Percentiles rank a stretch among this genome's conserved stretches.
Conservation (phyloP, 2,797 vertebrate genomes). For the Sebastes wilsoni region DNA sequence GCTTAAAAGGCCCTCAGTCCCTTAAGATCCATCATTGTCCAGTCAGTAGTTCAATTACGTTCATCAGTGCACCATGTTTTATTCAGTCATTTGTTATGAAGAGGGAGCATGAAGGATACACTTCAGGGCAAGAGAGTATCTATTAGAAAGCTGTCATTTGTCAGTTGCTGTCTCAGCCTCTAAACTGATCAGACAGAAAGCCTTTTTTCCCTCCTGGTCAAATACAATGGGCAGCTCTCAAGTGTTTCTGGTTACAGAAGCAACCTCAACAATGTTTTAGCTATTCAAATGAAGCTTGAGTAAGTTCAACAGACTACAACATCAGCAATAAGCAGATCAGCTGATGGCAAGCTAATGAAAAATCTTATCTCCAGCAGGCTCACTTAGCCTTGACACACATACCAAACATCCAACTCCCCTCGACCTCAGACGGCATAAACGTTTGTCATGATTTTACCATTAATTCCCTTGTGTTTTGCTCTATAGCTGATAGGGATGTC, state of each 20-base stretch:
- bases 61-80: conserved; percentile 54
- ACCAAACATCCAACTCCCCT: not conserved
- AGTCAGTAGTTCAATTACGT: conserved; percentile 45
- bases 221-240: not conserved
- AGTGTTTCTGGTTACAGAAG: not conserved
- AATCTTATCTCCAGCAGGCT: not conserved
- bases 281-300: not conserved
- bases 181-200: not conserved
- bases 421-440: not conserved
- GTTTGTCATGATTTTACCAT: not conserved
- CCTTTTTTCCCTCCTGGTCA: not conserved
- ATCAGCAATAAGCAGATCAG: not conserved
- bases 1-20: conserved; percentile 52
- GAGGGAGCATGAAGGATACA: conserved; percentile 28
- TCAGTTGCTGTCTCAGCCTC: conserved; percentile 2
- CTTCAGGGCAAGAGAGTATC: conserved; percentile 18
- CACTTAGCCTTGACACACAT: not conserved
- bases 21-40: conserved; percentile 51
- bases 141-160: conserved; percentile 35
- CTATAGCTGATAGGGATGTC: not conserved
- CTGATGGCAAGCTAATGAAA: not conserved
- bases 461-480: not conserved
- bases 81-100: conserved; percentile 52
- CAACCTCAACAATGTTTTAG: not conserved
- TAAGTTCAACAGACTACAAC: not conserved